These are phyloP conservation scores for Sinocyclocheilus rhinocerous DNA, from an alignment of 2,113 vertebrate species.

Conservation along the genomic window DNA sequence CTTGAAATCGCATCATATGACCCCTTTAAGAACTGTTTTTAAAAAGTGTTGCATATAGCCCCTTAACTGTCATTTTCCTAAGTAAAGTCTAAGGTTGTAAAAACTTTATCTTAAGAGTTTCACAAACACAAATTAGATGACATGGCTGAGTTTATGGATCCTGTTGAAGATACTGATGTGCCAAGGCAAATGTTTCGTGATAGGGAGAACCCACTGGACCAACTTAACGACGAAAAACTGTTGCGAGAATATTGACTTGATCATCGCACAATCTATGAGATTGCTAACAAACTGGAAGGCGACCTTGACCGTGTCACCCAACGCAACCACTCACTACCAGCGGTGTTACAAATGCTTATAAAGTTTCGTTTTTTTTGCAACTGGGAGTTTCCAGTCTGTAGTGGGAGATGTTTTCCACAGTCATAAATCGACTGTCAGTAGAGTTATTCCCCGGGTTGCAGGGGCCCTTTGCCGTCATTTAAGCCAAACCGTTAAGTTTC, in stretches of 20 bases:
- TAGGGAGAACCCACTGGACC: background rate
- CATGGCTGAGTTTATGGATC: background rate
- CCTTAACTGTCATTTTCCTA: too few relatives aligned
- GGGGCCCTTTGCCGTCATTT: background rate
- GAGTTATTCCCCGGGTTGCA: background rate
- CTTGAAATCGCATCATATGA: too few relatives aligned
- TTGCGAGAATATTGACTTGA: background rate
- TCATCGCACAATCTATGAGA: background rate
- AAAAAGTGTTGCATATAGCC: too few relatives aligned
- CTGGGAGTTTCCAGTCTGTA: background rate
- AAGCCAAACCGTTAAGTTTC: background rate
- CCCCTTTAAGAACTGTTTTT: too few relatives aligned
- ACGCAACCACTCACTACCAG: background rate
- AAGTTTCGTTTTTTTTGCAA: too few relatives aligned
- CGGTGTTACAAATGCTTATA: background rate
- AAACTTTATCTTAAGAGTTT: too few relatives aligned
- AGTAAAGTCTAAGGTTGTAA: too few relatives aligned
- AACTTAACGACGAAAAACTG: background rate
- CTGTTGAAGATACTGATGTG: background rate
- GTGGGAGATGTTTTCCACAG: background rate
- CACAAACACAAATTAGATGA: too few relatives aligned
- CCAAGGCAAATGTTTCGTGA: background rate
- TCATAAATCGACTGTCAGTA: background rate
- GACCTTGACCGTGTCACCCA: background rate
- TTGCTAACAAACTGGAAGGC: background rate